Conservation (phyloP, 2,113 vertebrate species). For the Pseudopipra pipra region DNA sequence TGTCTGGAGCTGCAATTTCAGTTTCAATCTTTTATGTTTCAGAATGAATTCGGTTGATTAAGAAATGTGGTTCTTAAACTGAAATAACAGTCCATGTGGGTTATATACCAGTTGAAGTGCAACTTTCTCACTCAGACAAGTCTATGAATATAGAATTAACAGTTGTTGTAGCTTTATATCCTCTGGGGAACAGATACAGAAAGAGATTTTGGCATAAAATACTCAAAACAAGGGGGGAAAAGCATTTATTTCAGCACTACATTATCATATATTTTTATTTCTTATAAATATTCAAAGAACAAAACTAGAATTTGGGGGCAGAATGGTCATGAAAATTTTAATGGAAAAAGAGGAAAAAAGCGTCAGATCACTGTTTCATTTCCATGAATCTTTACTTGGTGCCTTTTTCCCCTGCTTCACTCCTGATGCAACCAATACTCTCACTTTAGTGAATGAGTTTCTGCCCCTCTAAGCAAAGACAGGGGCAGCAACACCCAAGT, state of each 20-base stretch:
- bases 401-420: accelerated
- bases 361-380: not conserved
- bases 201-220: not conserved
- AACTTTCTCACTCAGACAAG: not conserved
- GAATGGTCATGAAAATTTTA: not conserved
- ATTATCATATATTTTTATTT: not conserved
- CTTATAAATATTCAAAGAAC: not conserved
- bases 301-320: not conserved
- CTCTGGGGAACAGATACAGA: not conserved
- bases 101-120: not conserved
- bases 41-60: not conserved
- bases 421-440: accelerated
- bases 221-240: not conserved
- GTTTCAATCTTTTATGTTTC: not conserved
- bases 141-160: not conserved
- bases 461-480: not conserved
- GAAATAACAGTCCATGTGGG: not conserved
- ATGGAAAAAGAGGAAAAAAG: not conserved
- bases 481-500: conserved; percentile 20
- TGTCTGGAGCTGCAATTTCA: not conserved
- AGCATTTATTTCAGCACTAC: not conserved
- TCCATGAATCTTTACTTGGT: not conserved
- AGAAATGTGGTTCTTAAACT: not conserved
- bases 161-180: not conserved
- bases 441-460: not conserved